Conservation (phyloP, 1,140 invertebrate species). For the Sitodiplosis mosellana region DNA sequence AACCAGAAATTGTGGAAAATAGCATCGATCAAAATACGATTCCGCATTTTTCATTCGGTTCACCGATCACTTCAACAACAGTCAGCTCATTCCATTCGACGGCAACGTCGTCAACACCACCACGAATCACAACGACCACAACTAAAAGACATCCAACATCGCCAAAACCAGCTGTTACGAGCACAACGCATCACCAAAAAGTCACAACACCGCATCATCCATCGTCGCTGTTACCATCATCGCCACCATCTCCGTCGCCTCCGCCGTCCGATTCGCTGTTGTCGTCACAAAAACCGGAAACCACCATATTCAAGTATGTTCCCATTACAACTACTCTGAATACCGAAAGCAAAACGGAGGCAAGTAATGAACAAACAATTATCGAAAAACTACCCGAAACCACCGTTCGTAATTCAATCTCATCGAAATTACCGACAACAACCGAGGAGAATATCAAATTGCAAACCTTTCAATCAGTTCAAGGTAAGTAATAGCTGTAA, state of each 20-base stretch:
- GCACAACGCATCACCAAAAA: not conserved
- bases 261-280: too few species aligned
- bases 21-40: slow-evolving; percentile 31
- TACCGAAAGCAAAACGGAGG: too few species aligned
- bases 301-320: not conserved
- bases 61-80: slow-evolving; percentile 14
- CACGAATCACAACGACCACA: not conserved
- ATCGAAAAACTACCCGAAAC: too few species aligned
- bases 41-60: slow-evolving; percentile 24
- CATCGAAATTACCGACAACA: not conserved
- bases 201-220: slow-evolving; percentile 1
- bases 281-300: too few species aligned
- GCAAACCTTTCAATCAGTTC: slow-evolving; percentile 1
- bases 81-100: not conserved
- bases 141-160: not conserved
- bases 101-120: not conserved
- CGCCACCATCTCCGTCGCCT: too few species aligned
- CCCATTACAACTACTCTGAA: not conserved
- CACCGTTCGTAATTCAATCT: too few species aligned
- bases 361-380: too few species aligned
- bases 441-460: not conserved
- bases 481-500: not conserved
- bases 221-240: not conserved
- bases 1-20: slow-evolving; percentile 27
- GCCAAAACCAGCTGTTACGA: not conserved